Evolutionary conservation across 2,888 invertebrate species (phyloP).

Genomic region (Erebia aethiops): DNA sequence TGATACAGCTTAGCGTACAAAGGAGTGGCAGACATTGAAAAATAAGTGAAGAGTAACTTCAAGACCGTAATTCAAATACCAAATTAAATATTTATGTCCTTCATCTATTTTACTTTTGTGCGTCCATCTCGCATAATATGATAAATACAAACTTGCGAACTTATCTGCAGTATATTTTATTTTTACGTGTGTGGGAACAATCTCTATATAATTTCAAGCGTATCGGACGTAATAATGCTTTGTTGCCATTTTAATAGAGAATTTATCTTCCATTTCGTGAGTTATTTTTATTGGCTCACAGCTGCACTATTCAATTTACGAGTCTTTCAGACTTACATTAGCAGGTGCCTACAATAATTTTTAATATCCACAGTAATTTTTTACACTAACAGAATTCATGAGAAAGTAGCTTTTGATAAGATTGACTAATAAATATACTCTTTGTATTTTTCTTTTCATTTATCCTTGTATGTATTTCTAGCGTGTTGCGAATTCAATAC

Average conservation of each 20-base stretch:
- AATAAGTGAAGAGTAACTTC: constrained; percentile 60
- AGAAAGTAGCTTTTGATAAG: constrained; percentile 28
- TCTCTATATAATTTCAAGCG: constrained; percentile 32
- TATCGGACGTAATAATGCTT: constrained; percentile 35
- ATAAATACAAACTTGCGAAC: constrained; percentile 46
- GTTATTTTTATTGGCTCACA: constrained; percentile 36
- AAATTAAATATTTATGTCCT: constrained; percentile 64
- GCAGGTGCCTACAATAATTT: constrained; percentile 33
- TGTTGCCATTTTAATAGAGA: constrained; percentile 33
- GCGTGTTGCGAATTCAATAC: not conserved
- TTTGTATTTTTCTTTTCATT: constrained; percentile 7
- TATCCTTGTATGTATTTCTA: not conserved
- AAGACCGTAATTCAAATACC: constrained; percentile 59
- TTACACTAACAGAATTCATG: constrained; percentile 18
- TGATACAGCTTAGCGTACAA: constrained; percentile 49
- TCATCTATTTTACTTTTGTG: constrained; percentile 54
- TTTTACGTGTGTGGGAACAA: constrained; percentile 38
- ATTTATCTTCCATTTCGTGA: constrained; percentile 35
- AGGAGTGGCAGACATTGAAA: constrained; percentile 64
- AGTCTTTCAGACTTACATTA: constrained; percentile 31
- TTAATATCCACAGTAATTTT: constrained; percentile 24
- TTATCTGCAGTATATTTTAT: constrained; percentile 34
- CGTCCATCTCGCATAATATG: constrained; percentile 51
- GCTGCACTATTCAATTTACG: constrained; percentile 27
- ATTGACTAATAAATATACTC: constrained; percentile 8